phyloP scores from a whole-genome alignment of 2,113 vertebrate genomes.

The Phocoena sinus region DNA sequence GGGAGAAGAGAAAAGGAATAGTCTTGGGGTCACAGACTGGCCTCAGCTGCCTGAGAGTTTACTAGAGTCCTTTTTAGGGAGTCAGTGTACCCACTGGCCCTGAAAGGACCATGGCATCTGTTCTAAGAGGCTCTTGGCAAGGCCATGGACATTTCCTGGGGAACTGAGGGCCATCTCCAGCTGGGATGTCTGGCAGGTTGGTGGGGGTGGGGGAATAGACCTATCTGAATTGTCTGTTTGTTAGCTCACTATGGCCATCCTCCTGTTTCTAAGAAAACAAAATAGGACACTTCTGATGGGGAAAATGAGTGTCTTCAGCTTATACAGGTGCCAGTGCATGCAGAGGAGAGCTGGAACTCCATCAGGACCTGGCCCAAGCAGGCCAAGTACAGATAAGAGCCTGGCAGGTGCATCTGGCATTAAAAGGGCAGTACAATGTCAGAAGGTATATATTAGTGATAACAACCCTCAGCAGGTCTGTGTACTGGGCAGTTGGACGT shows the following conservation, averaged over 20 bases:
- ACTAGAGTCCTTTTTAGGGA: neutral
- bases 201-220: neutral
- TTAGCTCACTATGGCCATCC: neutral
- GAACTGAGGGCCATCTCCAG: accelerated
- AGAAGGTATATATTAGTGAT: neutral
- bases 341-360: neutral
- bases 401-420: accelerated
- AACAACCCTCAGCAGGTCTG: neutral
- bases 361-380: too few relatives aligned
- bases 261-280: neutral
- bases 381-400: neutral
- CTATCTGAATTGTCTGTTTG: neutral
- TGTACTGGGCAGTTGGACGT: accelerated
- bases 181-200: neutral
- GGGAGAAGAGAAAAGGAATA: neutral
- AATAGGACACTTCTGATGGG: neutral
- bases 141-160: neutral
- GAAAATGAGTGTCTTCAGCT: neutral
- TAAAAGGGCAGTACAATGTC: accelerated
- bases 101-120: neutral
- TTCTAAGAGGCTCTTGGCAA: neutral
- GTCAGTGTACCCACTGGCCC: neutral
- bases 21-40: too few relatives aligned
- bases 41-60: neutral
- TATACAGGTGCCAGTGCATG: accelerated